A percentile compares a stretch with the other conserved stretches of the same genome.
phyloP scores from a whole-genome alignment of 2,888 invertebrate species.

The Chalcosyrphus nemorum region DNA sequence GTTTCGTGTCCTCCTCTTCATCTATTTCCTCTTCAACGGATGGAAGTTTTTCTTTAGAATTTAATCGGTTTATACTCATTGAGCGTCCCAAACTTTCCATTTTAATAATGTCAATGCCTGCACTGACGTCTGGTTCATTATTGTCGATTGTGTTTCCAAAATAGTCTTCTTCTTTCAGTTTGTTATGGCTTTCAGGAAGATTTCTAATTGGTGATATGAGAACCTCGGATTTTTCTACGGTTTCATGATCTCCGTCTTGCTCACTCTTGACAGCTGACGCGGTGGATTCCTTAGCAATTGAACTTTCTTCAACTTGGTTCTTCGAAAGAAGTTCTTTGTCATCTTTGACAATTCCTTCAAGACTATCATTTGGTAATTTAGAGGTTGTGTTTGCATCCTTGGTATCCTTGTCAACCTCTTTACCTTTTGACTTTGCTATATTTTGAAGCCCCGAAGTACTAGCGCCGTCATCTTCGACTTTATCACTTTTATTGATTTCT shows the following conservation, averaged over 20 bases:
- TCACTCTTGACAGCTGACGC: neutral
- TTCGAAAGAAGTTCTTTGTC: too few relatives aligned
- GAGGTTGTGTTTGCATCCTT: too few relatives aligned
- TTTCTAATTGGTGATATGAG: neutral
- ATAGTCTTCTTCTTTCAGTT: neutral
- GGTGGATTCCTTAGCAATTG: neutral
- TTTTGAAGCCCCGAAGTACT: too few relatives aligned
- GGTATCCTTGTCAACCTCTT: neutral
- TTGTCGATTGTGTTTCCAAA: slow-evolving; percentile 3
- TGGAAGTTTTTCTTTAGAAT: neutral
- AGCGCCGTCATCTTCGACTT: neutral
- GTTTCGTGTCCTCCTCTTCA: too few relatives aligned
- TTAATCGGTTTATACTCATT: neutral
- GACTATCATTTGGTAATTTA: too few relatives aligned
- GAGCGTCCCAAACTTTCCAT: neutral
- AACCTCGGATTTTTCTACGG: neutral
- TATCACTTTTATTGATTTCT: neutral
- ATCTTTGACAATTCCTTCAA: neutral
- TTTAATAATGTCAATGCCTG: neutral
- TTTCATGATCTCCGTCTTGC: neutral
- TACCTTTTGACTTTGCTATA: too few relatives aligned
- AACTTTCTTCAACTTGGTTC: too few relatives aligned
- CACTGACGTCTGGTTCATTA: neutral
- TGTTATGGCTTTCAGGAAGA: neutral
- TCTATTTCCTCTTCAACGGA: neutral